Base-by-base conservation (phyloP, 2,113 vertebrate species). In the Marcusenius ussheri region DNA sequence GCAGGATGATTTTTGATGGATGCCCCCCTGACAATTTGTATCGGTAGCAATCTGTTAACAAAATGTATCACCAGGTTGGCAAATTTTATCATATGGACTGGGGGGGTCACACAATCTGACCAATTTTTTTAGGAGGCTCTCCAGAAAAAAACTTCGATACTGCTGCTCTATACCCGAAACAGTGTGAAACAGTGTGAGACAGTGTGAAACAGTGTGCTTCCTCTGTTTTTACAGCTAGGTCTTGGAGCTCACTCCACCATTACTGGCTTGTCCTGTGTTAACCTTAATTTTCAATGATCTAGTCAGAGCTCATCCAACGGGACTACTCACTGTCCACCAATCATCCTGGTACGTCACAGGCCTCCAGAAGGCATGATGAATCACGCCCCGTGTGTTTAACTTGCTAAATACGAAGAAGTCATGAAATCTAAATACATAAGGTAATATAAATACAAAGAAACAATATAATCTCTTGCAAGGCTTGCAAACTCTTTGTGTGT, bases 401-500 rank as follows among this genome's bases (percentile, higher is more conserved):
- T 94, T 92, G 92, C 89, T 92, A 93, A 94, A 95, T 89, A 94
- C 94, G 95, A 95, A 96, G 94, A 94, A 95, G 93, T 93, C 90
- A 91, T 93, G 93, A 95, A 95, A 96, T 96, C 94, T 95, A 96
- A 96, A 96, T 96, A 96, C 95, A 95, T 95, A 96, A 89, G 93
- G 93, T 94, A 95, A 95, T 94, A 95, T 95, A 96, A 96, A 96
- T 95, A 96, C 93, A 95, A 94, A 94, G 90, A 93, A 94, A 93
- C 93, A 90, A 89, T 94, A 91, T 94, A 94, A 95, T 95, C 93
- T 95, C 91, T 90, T 91, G 91, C 89, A 90, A 90, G 89, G 88
- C 91, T 90, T 89, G 90, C 88, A 87, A 88, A 90, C 87, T 58
- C 85, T 89, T 93, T 89, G 89, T 87, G 62, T 84, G 92, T 92